Evolutionary conservation across 2,888 invertebrate species (phyloP).

Genomic region (Phyllotreta striolata): DNA sequence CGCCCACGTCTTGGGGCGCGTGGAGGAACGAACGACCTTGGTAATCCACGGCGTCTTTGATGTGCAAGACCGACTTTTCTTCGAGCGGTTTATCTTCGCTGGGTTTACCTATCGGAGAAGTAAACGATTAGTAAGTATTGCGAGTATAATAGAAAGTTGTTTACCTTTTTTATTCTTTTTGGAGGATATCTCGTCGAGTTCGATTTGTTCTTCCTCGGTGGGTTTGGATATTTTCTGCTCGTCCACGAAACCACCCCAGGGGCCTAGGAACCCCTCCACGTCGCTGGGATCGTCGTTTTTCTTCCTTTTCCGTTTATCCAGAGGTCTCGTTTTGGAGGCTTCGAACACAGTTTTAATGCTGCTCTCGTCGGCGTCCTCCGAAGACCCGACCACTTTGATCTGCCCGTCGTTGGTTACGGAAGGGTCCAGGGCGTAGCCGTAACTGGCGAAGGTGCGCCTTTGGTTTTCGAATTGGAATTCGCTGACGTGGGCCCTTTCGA

Average conservation of each 20-base stretch:
- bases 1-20: conserved; percentile 91
- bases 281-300: conserved; percentile 92
- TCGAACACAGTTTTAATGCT: conserved; percentile 87
- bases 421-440: conserved; percentile 95
- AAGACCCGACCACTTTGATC: conserved; percentile 66
- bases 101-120: conserved; percentile 63
- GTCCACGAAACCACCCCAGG: conserved; percentile 95
- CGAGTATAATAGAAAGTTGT: neutral
- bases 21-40: conserved; percentile 95
- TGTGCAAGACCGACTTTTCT: conserved; percentile 93
- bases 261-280: conserved; percentile 94
- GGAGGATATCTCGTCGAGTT: conserved; percentile 91
- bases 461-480: conserved; percentile 98
- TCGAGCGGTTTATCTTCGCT: conserved; percentile 93
- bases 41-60: conserved; percentile 92
- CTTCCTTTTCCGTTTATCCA: conserved; percentile 77
- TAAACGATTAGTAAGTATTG: neutral
- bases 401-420: conserved; percentile 71
- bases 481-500: conserved; percentile 94
- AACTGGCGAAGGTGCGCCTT: conserved; percentile 91
- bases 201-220: conserved; percentile 91
- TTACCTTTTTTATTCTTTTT: conserved; percentile 86
- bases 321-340: conserved; percentile 72
- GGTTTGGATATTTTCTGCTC: conserved; percentile 91
- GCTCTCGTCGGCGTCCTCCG: conserved; percentile 70